Conservation (phyloP, 2,113 vertebrate species). For the Haplotaxodon microlepis region DNA sequence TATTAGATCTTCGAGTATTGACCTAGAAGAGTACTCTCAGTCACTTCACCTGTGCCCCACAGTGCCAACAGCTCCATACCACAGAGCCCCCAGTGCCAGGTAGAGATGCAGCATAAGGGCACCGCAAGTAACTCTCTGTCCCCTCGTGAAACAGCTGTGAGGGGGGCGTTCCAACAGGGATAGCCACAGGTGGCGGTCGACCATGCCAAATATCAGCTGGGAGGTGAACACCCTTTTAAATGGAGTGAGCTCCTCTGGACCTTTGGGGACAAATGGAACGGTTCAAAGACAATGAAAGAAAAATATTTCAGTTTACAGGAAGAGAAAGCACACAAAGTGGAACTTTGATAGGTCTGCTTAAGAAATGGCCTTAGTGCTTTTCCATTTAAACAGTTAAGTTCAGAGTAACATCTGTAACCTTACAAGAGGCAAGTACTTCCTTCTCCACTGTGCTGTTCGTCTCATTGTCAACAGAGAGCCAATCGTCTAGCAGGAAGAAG, state of each 20-base stretch:
- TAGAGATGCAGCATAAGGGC: conserved; percentile 70
- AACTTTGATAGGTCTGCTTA: not conserved
- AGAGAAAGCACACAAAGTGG: not conserved
- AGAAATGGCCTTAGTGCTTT: not conserved
- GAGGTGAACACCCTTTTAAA: conserved; percentile 65
- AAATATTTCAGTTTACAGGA: not conserved
- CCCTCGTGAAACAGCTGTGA: conserved; percentile 70
- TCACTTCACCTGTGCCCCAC: conserved; percentile 49
- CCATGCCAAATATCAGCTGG: conserved; percentile 70
- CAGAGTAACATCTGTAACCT: not conserved
- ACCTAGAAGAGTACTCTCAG: not conserved
- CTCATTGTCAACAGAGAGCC: conserved; percentile 78
- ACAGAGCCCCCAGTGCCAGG: conserved; percentile 64
- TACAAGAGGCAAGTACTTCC: conserved; percentile 75
- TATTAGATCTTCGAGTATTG: not conserved
- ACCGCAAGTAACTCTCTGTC: conserved; percentile 73
- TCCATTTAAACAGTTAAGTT: not conserved
- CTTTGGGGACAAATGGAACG: conserved; percentile 10
- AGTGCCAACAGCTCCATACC: conserved; percentile 70
- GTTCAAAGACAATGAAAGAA: not conserved
- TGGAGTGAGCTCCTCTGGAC: conserved; percentile 69
- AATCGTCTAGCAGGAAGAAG: conserved; percentile 77
- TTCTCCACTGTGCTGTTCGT: conserved; percentile 73
- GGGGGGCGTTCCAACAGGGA: conserved; percentile 72
- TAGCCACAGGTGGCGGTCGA: conserved; percentile 75